Base-by-base conservation (phyloP, 2,113 vertebrate species). In the Eulemur macaco region DNA sequence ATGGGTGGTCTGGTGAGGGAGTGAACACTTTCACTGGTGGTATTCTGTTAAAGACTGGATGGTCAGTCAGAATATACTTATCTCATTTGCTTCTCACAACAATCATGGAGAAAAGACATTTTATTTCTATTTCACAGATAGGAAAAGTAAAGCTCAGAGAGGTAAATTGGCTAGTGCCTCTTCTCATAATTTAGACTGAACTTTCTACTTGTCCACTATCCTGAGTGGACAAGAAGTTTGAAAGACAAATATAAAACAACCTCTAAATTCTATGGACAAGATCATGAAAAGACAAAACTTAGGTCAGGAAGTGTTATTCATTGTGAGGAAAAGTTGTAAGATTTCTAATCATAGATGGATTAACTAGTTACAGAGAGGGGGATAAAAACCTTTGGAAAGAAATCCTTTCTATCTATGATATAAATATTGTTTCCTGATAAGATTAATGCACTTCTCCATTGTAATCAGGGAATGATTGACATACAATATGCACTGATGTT, bases 71-170 rank as follows among this genome's bases (percentile, higher is more conserved):
- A 78, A 60, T 60, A 12, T 34, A 50, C 21, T 71, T 81, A 82
- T 54, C 63, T 96, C 54, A 89, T 82, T 77, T 96, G 52, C 39
- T 68, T 92, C 45, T 95, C 58, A 76, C 7, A 82, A 68, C 11
- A 93, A 73, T 74, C 27, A n/a, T 23, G 21, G 87, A 52, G 29
- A 20, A 93, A 91, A 87, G 31, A 2, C 3, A 80, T 80, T 92
- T 93, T 68, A 37, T 86, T 88, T 97, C 45, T 64, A 56, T 90
- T 94, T 87, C 52, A 84, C 34, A 71, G 73, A 21, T 84, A 60
- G 81, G 37, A 56, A 85, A 94, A 90, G 47, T 34, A 86, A 66
- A 63, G 45, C n/a, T 71, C 54, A 73, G 39, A 37, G 37, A 94
- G 50, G 23, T 54, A 78, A 96, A 60, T 0, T 37, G 11, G 14